Base-by-base conservation (phyloP, 2,797 vertebrate species). In the Poecile montanus region DNA sequence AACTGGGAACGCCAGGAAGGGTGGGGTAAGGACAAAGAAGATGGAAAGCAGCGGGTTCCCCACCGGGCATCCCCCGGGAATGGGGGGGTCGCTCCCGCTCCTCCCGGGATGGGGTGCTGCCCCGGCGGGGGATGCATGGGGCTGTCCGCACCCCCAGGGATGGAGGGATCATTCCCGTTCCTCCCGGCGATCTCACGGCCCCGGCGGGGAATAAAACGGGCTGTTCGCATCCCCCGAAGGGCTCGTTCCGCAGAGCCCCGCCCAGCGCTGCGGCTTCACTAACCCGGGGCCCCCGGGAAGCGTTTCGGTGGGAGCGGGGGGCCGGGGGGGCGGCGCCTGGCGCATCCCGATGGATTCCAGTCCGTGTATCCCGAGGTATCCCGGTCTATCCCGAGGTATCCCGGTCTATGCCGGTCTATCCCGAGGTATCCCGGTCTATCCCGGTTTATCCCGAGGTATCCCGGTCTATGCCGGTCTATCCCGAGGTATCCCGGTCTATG, bases 121-220 rank as follows among this genome's bases (percentile, higher is more conserved):
- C 13, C 6, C n/a, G 5, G 7, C 3, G 9, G 11, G 34, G 44
- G 18, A 42, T 19, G 34, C 26, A 5, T 0, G 16, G 20, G 11
- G 18, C 10, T 40, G 53, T 29, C 54, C 30, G 19, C 45, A 58
- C 2, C 40, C 40, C 51, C 17, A 12, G 61, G 42, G 61, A 30
- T 9, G 16, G 32, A 20, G 32, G 32, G 27, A 3, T 26, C 65
- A 3, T 21, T 54, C 50, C 56, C 16, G 6, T 42, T 34, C 9
- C 48, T 47, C 40, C 25, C 7, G 23, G 40, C 23, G 7, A 15
- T 27, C 13, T 14, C 27, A 25, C 61, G 17, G 51, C 42, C 16
- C 36, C 20, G 17, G 44, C 44, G 11, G 21, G 53, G 44, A 21
- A 21, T 32, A 9, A 5, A 42, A 1, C 11, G 26, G 30, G 30